Conservation (phyloP, 2,797 vertebrate species). For the Psittacula derbiana region DNA sequence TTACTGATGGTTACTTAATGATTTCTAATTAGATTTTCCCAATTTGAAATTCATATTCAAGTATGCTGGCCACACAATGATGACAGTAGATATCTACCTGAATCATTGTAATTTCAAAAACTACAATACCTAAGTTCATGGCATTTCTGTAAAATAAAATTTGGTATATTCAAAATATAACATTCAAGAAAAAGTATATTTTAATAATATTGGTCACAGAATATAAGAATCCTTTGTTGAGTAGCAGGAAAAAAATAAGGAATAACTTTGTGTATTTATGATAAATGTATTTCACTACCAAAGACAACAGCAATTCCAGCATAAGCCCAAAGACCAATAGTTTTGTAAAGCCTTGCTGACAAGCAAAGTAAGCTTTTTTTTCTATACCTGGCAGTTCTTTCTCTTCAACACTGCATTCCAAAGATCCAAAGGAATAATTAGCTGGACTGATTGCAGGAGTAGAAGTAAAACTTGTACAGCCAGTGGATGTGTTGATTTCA, state of each 20-base stretch:
- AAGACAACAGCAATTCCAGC: not conserved
- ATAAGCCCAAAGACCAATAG: not conserved
- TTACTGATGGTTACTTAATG: not conserved
- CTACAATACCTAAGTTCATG: not conserved
- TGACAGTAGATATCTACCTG: not conserved
- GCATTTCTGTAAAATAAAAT: not conserved
- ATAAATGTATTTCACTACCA: not conserved
- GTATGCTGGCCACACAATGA: not conserved
- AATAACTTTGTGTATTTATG: not conserved
- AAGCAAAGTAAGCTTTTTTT: not conserved
- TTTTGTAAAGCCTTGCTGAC: not conserved
- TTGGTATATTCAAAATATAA: not conserved
- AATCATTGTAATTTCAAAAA: not conserved
- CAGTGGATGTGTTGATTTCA: constrained; percentile 90
- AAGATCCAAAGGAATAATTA: constrained; percentile 86
- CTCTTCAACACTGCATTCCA: constrained; percentile 85
- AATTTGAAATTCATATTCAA: not conserved
- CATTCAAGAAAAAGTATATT: not conserved
- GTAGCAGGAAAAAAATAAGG: not conserved
- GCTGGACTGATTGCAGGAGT: constrained; percentile 86
- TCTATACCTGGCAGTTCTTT: constrained; percentile 82
- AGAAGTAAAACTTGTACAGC: constrained; percentile 88
- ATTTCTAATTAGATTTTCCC: not conserved
- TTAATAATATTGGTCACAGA: not conserved
- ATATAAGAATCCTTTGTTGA: not conserved